Evolutionary conservation across 2,113 vertebrate species (phyloP).

Genomic region (Platysteira castanea): DNA sequence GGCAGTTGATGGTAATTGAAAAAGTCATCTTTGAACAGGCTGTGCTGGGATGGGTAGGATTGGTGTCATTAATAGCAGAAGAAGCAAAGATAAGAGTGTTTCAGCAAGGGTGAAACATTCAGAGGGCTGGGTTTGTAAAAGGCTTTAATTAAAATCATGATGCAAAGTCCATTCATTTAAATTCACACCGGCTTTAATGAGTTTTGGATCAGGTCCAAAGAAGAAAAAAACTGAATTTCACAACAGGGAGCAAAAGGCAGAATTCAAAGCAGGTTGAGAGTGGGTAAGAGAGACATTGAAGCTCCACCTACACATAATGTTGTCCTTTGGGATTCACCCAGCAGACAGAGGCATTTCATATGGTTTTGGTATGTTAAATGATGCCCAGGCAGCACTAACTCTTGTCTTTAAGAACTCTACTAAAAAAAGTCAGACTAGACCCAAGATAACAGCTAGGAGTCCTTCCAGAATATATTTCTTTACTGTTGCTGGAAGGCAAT

Average conservation of each 20-base stretch:
- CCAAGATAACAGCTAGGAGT: not conserved
- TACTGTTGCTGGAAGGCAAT: not conserved
- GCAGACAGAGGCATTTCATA: not conserved
- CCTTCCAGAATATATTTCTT: not conserved
- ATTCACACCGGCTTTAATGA: not conserved
- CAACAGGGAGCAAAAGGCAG: not conserved
- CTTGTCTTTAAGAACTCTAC: not conserved
- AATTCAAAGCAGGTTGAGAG: not conserved
- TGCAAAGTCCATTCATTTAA: slow-evolving; percentile 24
- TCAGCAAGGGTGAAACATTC: slow-evolving; percentile 20
- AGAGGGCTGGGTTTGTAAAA: not conserved
- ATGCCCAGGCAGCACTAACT: not conserved
- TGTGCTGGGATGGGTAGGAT: not conserved
- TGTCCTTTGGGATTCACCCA: not conserved
- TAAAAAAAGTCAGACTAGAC: not conserved
- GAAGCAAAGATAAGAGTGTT: not conserved
- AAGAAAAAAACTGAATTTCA: not conserved
- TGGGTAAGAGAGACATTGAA: not conserved
- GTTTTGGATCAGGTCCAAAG: slow-evolving; percentile 15
- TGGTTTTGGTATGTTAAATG: not conserved
- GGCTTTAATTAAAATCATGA: slow-evolving; percentile 22
- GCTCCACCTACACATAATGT: not conserved
- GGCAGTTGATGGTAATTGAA: slow-evolving; percentile 25
- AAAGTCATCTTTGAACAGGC: not conserved
- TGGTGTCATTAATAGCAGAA: not conserved